Conservation (phyloP, 1,140 invertebrate genomes). For the Drosophila ercepeae region DNA sequence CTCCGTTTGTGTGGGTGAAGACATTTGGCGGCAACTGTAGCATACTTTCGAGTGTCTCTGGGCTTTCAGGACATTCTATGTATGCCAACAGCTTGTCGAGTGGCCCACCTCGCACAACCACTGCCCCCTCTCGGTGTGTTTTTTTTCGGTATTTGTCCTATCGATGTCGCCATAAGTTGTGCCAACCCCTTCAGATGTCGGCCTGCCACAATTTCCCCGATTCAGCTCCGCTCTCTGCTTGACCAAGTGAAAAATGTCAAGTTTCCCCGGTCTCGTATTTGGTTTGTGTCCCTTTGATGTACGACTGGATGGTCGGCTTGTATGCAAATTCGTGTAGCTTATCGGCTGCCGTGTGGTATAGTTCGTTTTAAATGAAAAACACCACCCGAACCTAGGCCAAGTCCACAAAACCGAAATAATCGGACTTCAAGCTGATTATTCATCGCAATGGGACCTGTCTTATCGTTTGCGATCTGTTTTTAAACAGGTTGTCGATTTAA, state of each 20-base stretch:
- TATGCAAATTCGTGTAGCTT: constrained; percentile 57
- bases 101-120: constrained; percentile 31
- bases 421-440: constrained; percentile 41
- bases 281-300: constrained; percentile 64
- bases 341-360: constrained; percentile 42
- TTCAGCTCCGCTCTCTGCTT: constrained; percentile 51
- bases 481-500: constrained; percentile 13
- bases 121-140: constrained; percentile 1
- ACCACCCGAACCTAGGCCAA: constrained; percentile 53
- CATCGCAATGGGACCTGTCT: constrained; percentile 9
- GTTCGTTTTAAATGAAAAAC: constrained; percentile 68
- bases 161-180: constrained; percentile 80
- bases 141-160: constrained; percentile 69
- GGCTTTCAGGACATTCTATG: constrained; percentile 68
- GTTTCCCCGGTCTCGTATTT: constrained; percentile 28
- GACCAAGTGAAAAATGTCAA: constrained; percentile 81
- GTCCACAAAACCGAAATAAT: constrained; percentile 12
- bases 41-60: constrained; percentile 78
- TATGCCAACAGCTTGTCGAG: constrained; percentile 79
- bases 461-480: constrained; percentile 7
- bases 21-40: constrained; percentile 72
- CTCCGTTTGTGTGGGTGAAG: constrained; percentile 16
- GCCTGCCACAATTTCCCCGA: constrained; percentile 40
- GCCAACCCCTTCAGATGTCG: constrained; percentile 61
- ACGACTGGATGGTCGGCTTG: constrained; percentile 29